Evolutionary conservation across 2,113 vertebrate genomes (phyloP).

Genomic region (Myotis lucifugus): DNA sequence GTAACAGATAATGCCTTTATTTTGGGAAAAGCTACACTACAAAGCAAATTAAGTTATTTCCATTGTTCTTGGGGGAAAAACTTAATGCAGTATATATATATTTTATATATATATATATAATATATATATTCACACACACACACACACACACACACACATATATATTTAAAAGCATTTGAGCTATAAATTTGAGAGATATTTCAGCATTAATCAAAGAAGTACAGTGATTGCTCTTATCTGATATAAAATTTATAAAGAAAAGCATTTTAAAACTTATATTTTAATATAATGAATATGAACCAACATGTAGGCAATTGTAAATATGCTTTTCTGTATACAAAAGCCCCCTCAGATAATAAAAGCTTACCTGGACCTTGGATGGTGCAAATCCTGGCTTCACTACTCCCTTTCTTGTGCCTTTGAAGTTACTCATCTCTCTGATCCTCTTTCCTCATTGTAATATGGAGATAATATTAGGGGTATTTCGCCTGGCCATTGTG

Average conservation of each 20-base stretch:
- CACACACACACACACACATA: no score
- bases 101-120: conserved; percentile 1
- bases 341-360: background rate
- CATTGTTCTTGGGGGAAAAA: background rate
- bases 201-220: background rate
- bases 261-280: conserved; percentile 21
- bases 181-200: conserved; percentile 26
- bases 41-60: conserved; percentile 37
- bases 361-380: background rate
- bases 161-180: conserved; percentile 39
- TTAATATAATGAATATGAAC: background rate
- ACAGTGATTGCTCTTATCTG: background rate
- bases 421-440: background rate
- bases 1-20: background rate
- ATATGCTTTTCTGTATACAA: conserved; percentile 14
- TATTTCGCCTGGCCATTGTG: background rate
- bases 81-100: background rate
- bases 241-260: conserved; percentile 31
- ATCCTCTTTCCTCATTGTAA: no score
- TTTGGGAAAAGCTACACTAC: background rate
- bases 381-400: background rate
- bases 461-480: no score
- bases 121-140: no score
- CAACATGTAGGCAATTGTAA: background rate
- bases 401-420: background rate